A percentile compares a stretch with the other conserved stretches of the same genome.
Conservation (phyloP, 53 echinoderm and acorn worm species). For the Patiria pectinifera region DNA sequence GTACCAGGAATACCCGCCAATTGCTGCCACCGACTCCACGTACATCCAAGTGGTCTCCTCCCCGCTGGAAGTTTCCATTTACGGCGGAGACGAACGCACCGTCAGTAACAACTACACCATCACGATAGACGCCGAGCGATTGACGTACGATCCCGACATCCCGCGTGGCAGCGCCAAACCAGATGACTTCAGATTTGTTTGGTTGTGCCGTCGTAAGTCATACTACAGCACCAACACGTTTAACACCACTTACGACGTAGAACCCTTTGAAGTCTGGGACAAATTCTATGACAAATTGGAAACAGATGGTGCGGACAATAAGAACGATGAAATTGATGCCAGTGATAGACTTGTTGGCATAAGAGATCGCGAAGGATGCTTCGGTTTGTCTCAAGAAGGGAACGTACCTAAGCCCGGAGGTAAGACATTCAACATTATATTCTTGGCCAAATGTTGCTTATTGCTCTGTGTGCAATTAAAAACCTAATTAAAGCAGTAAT, state of each 20-base stretch:
- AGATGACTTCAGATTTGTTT: constrained; percentile 48
- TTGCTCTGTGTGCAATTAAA: not conserved
- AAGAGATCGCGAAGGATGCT: constrained; percentile 75
- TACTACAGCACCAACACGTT: constrained; percentile 36
- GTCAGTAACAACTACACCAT: constrained; percentile 53
- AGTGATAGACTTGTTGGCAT: constrained; percentile 22
- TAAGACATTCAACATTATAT: constrained; percentile 22
- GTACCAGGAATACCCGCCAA: constrained; percentile 59
- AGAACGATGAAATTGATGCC: constrained; percentile 42
- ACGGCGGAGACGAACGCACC: constrained; percentile 69
- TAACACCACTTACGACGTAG: constrained; percentile 56
- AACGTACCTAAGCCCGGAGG: constrained; percentile 73
- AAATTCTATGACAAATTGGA: constrained; percentile 33
- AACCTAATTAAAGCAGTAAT: no score
- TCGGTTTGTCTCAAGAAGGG: constrained; percentile 61
- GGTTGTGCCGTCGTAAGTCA: constrained; percentile 82
- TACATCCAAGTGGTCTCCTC: constrained; percentile 60
- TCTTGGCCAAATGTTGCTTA: not conserved
- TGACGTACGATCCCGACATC: constrained; percentile 73
- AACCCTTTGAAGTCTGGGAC: constrained; percentile 77
- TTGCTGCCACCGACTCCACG: constrained; percentile 42
- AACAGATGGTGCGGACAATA: constrained; percentile 39
- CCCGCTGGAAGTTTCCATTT: constrained; percentile 63
- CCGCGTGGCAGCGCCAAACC: not conserved
- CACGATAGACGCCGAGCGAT: constrained; percentile 56